Base-by-base conservation (phyloP, 2,797 vertebrate species). In the Argyrosomus regius region DNA sequence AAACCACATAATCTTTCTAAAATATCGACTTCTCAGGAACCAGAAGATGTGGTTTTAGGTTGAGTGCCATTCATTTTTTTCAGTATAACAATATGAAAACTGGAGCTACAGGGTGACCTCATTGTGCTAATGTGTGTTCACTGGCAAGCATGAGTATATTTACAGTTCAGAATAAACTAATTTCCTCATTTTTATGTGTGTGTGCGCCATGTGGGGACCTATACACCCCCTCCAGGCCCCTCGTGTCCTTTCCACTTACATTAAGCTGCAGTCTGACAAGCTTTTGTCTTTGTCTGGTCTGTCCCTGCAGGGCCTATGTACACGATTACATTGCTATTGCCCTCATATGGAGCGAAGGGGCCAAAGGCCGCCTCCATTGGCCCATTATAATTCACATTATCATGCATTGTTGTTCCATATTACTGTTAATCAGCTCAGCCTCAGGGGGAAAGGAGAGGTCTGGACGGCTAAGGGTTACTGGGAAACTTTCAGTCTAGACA, bases 371-470 rank as follows among this genome's bases (percentile, higher is more conserved):
- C 70, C 59, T 84, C 86, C 79, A 87, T 81, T 52, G 87, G 88
- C 75, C 87, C 87, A 78, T 89, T 87, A 86, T 91, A 84, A 92
- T 92, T 87, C 89, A 88, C 75, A 93, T 93, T 89, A 90, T 88
- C 84, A 89, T 91, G 87, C 86, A 75, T 86, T 90, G 87, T 93
- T 92, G 90, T 89, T 85, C 59, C 72, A 81, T 79, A 73, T 91
- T 90, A 92, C 81, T 85, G 90, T 88, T 89, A 88, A 90, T 91
- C 83, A 90, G 83, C 77, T 90, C 84, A 87, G 73, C 88, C 87
- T 72, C 58, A 2, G 64, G 78, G 75, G 67, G 54, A 53, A 49
- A 20, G 56, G 61, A 67, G 72, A 69, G 62, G 78, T 81, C 82
- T 77, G 83, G 81, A 75, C 7, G 4, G 49, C 20, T 10, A 66